Conservation (phyloP, 2,888 invertebrate species). For the Ormyrus labotus region DNA sequence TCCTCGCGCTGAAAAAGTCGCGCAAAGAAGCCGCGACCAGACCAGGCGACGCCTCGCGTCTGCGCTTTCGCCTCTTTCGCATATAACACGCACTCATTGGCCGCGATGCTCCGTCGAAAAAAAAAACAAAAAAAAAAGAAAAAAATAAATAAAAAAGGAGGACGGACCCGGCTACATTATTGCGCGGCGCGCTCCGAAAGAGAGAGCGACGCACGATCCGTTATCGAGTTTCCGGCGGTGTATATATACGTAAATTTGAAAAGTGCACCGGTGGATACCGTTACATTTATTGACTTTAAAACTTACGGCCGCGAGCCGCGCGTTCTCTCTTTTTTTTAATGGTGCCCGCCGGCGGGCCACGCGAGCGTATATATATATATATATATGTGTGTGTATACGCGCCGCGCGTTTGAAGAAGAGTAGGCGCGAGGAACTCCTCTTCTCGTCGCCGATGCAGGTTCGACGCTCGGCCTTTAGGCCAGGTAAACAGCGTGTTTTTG, state of each 20-base stretch:
- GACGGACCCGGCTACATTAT: background rate
- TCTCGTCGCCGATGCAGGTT: too few relatives aligned
- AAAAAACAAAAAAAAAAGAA: too few relatives aligned
- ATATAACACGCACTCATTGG: background rate
- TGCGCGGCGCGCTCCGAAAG: background rate
- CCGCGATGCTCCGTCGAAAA: background rate
- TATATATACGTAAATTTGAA: conserved; percentile 50
- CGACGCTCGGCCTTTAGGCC: too few relatives aligned
- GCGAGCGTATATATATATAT: background rate
- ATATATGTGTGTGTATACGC: background rate
- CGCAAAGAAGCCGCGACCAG: background rate
- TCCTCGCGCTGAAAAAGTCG: too few relatives aligned
- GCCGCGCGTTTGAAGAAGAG: background rate
- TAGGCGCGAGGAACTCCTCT: too few relatives aligned
- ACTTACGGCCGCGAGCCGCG: conserved; percentile 20
- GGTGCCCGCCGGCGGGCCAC: conserved; percentile 8
- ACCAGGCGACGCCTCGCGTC: background rate
- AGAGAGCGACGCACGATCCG: conserved; percentile 27
- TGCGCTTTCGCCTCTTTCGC: background rate
- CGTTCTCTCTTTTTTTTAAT: conserved; percentile 36
- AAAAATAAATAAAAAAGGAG: too few relatives aligned
- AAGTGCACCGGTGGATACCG: conserved; percentile 53
- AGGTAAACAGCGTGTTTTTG: too few relatives aligned
- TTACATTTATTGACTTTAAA: conserved; percentile 55
- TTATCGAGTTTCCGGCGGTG: conserved; percentile 51